phyloP scores from a whole-genome alignment of 1,140 invertebrate genomes.

The Scaptomyza graminum region DNA sequence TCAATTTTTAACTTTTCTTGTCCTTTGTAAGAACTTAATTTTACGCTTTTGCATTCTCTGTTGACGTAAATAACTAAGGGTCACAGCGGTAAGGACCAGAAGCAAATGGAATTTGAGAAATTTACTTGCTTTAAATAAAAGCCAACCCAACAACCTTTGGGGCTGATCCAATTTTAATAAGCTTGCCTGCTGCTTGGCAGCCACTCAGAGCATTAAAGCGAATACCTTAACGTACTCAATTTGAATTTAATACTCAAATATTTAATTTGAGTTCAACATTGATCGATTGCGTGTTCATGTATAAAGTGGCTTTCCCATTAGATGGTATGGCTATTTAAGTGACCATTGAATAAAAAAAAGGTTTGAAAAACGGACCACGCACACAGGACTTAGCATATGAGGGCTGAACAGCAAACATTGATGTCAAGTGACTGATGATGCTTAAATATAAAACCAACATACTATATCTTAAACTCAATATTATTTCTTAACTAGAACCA shows the following conservation, averaged over 20 bases:
- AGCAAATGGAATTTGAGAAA: slow-evolving; percentile 31
- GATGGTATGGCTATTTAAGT: not conserved
- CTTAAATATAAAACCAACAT: not conserved
- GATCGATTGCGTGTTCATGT: not conserved
- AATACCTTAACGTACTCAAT: slow-evolving; percentile 26
- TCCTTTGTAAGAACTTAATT: slow-evolving; percentile 69
- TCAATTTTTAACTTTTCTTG: slow-evolving; percentile 40
- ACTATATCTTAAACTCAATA: not conserved
- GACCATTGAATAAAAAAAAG: not conserved
- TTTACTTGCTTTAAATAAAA: slow-evolving; percentile 20
- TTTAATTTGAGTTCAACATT: not conserved
- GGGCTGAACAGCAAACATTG: not conserved
- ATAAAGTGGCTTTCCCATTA: not conserved
- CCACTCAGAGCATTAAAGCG: slow-evolving; percentile 17
- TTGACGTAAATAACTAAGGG: slow-evolving; percentile 35
- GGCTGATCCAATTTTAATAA: slow-evolving; percentile 55
- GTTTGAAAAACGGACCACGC: not conserved
- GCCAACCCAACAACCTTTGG: slow-evolving; percentile 18
- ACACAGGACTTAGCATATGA: not conserved
- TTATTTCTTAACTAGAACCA: no score
- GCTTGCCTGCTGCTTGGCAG: slow-evolving; percentile 46
- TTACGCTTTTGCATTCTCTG: slow-evolving; percentile 71
- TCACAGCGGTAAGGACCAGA: not conserved
- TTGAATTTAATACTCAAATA: slow-evolving; percentile 11
- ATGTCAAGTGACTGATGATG: not conserved